A percentile compares a stretch with the other conserved stretches of the same genome.
These are phyloP conservation scores for Dicycla oo DNA, from an alignment of 2,888 invertebrate species.

Conservation along the genomic window DNA sequence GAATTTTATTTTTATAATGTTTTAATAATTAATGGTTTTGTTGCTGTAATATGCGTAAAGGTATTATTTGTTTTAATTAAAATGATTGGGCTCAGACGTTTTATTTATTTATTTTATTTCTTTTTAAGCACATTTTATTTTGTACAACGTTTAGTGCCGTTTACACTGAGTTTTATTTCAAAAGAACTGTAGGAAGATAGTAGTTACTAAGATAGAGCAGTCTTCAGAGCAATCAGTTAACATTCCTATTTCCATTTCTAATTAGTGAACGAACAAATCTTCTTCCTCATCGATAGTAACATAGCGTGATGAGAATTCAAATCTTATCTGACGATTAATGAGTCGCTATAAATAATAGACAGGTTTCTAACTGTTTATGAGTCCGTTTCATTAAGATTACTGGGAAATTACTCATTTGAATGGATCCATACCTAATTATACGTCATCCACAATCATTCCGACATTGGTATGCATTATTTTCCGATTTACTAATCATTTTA, in stretches of 20 bases:
- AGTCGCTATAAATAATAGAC: slow-evolving; percentile 34
- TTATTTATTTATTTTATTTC: slow-evolving; percentile 5
- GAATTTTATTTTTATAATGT: slow-evolving; percentile 11
- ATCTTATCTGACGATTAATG: slow-evolving; percentile 47
- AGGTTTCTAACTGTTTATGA: slow-evolving; percentile 48
- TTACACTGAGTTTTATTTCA: not conserved
- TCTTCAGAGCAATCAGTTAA: slow-evolving; percentile 36
- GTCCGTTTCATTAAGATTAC: slow-evolving; percentile 50
- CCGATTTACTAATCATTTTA: slow-evolving; percentile 28
- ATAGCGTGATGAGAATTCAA: slow-evolving; percentile 35
- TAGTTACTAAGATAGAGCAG: slow-evolving; percentile 1
- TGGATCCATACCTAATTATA: slow-evolving; percentile 37
- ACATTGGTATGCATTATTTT: slow-evolving; percentile 43
- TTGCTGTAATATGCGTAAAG: not conserved
- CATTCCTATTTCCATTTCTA: slow-evolving; percentile 48
- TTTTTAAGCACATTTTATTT: not conserved
- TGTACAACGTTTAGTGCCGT: not conserved
- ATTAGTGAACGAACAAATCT: slow-evolving; percentile 46
- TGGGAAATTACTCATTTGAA: slow-evolving; percentile 52
- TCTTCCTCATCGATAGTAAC: slow-evolving; percentile 31
- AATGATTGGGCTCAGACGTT: not conserved
- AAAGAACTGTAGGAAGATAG: not conserved
- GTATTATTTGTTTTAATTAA: not conserved
- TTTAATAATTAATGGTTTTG: not conserved
- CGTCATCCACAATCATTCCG: slow-evolving; percentile 44